phyloP scores from a whole-genome alignment of 2,797 vertebrate genomes.

The Antrozous pallidus region DNA sequence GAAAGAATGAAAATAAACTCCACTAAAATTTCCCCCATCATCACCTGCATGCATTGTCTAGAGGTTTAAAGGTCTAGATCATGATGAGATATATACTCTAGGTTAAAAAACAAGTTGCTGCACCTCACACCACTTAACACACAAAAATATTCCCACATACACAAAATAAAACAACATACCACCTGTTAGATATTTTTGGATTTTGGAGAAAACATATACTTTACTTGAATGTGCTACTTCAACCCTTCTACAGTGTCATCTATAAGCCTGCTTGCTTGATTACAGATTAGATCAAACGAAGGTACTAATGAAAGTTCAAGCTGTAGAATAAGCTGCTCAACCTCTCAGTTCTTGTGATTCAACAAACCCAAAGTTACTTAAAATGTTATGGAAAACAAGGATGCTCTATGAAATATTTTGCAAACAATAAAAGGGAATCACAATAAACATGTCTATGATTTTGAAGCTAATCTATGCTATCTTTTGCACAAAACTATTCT shows the following conservation, averaged over 20 bases:
- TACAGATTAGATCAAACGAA: not conserved
- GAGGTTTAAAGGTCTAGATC: not conserved
- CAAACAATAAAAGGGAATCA: not conserved
- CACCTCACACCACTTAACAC: not conserved
- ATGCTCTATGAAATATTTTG: not conserved
- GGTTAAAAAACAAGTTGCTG: not conserved
- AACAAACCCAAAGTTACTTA: not conserved
- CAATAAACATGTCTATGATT: not conserved
- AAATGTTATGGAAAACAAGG: not conserved
- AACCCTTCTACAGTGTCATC: not conserved
- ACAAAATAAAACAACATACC: not conserved
- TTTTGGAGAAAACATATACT: not conserved
- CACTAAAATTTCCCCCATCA: not conserved
- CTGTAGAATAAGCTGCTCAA: not conserved
- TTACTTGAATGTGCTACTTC: not conserved
- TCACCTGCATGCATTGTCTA: not conserved
- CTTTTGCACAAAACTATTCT: not conserved
- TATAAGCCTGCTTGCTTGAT: not conserved
- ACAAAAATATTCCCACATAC: no score
- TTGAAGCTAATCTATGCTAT: not conserved
- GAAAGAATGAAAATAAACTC: not conserved
- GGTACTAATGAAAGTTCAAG: not conserved
- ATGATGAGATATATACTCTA: not conserved
- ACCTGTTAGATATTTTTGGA: not conserved
- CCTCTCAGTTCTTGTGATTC: not conserved